Evolutionary conservation across 2,113 vertebrate species (phyloP).

Genomic region (Heterotilapia buettikoferi): DNA sequence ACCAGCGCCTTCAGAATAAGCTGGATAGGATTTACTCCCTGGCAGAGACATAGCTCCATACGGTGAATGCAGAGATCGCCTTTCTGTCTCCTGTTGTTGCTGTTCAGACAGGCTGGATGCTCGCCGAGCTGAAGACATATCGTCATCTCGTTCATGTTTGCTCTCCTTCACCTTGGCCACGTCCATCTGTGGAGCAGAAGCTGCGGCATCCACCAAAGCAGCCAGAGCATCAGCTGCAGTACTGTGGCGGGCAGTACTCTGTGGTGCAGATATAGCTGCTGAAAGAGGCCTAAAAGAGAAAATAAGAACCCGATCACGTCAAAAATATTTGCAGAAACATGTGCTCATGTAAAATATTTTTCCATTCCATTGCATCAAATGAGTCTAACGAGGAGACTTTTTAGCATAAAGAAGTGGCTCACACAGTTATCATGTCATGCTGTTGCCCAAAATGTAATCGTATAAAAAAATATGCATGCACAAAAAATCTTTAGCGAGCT

Average conservation of each 20-base stretch:
- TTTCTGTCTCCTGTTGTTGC: slow-evolving; percentile 74
- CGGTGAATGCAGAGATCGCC: slow-evolving; percentile 74
- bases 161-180: slow-evolving; percentile 87
- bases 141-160: slow-evolving; percentile 88
- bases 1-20: slow-evolving; percentile 78
- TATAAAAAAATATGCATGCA: background rate
- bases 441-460: background rate
- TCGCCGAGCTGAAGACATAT: slow-evolving; percentile 73
- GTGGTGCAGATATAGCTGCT: slow-evolving; percentile 60
- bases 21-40: slow-evolving; percentile 80
- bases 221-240: slow-evolving; percentile 93
- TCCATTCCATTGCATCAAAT: background rate
- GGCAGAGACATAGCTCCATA: slow-evolving; percentile 63
- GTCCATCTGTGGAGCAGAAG: slow-evolving; percentile 92
- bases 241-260: slow-evolving; percentile 85
- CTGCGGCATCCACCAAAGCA: slow-evolving; percentile 91
- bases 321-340: background rate
- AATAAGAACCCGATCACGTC: background rate
- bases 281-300: slow-evolving; percentile 61
- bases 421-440: background rate
- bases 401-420: background rate
- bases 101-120: slow-evolving; percentile 77
- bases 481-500: background rate
- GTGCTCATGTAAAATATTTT: background rate
- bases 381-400: background rate